Conservation (phyloP, 2,797 vertebrate species). For the Cossypha caffra region DNA sequence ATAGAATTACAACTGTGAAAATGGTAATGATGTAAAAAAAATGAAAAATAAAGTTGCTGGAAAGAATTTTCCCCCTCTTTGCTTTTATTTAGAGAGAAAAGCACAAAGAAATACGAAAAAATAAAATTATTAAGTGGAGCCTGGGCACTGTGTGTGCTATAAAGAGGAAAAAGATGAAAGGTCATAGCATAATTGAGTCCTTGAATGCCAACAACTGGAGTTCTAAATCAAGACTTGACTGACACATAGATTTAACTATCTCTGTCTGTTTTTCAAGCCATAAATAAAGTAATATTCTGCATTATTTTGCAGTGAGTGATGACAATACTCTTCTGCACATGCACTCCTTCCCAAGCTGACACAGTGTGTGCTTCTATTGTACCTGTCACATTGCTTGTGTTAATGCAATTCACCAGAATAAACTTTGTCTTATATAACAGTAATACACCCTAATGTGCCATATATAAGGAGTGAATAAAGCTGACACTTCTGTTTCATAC, state of each 20-base stretch:
- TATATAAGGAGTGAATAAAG: neutral
- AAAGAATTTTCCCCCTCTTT: neutral
- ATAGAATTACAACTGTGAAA: neutral
- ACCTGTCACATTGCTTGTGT: neutral
- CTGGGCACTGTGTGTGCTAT: neutral
- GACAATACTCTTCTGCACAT: neutral
- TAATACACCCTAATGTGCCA: neutral
- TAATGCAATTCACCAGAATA: neutral
- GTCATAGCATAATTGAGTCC: neutral
- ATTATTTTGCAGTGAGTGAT: neutral
- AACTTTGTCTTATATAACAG: neutral
- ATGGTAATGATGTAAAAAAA: neutral
- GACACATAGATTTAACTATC: constrained; percentile 5
- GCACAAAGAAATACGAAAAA: neutral
- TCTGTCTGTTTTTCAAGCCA: neutral
- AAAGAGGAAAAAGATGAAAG: constrained; percentile 18
- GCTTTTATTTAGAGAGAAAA: neutral
- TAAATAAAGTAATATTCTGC: neutral
- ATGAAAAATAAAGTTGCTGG: neutral
- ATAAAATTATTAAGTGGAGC: neutral
- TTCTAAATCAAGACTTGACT: constrained; percentile 28
- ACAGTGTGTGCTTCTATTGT: neutral
- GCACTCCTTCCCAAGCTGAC: neutral
- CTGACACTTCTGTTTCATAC: neutral
- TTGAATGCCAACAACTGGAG: neutral